Conservation (phyloP, 2,888 invertebrate species). For the Chymomyza fuscimana region DNA sequence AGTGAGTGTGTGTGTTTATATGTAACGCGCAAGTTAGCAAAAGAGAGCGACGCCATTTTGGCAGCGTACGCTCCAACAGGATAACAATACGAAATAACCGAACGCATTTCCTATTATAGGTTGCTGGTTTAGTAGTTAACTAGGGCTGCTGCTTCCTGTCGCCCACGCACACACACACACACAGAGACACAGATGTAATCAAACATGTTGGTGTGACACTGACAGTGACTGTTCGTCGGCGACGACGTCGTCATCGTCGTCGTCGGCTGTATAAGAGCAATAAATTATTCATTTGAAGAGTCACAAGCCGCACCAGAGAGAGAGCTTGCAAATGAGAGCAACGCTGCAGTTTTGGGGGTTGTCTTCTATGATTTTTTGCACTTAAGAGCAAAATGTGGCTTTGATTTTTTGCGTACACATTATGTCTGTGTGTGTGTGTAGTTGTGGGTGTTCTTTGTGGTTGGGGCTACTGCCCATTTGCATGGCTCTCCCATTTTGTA, state of each 20-base stretch:
- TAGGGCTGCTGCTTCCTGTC: conserved; percentile 53
- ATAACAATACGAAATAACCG: conserved; percentile 38
- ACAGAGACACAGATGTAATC: not conserved
- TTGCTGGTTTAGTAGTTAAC: conserved; percentile 70
- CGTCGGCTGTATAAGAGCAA: conserved; percentile 44
- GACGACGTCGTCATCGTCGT: conserved; percentile 9
- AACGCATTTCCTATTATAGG: conserved; percentile 51
- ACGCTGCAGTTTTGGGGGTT: conserved; percentile 42
- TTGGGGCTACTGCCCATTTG: conserved; percentile 1
- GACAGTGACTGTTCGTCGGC: conserved; percentile 49
- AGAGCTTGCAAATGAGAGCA: conserved; percentile 16
- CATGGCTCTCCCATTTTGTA: not conserved
- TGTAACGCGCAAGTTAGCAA: conserved; percentile 12
- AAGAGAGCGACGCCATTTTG: conserved; percentile 16
- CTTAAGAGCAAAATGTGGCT: conserved; percentile 65
- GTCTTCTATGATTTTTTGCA: conserved; percentile 57
- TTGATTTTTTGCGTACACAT: conserved; percentile 51
- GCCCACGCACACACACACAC: conserved; percentile 38
- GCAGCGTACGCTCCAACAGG: conserved; percentile 20
- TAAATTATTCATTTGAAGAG: conserved; percentile 48
- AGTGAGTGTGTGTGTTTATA: conserved; percentile 1
- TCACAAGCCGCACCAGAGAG: conserved; percentile 16
- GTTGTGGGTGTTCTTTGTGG: conserved; percentile 15
- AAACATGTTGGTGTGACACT: conserved; percentile 44
- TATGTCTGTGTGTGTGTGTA: conserved; percentile 11